Percentiles rank a stretch among this genome's conserved stretches.
Conservation (phyloP, 2,113 vertebrate genomes). For the Chitala chitala region DNA sequence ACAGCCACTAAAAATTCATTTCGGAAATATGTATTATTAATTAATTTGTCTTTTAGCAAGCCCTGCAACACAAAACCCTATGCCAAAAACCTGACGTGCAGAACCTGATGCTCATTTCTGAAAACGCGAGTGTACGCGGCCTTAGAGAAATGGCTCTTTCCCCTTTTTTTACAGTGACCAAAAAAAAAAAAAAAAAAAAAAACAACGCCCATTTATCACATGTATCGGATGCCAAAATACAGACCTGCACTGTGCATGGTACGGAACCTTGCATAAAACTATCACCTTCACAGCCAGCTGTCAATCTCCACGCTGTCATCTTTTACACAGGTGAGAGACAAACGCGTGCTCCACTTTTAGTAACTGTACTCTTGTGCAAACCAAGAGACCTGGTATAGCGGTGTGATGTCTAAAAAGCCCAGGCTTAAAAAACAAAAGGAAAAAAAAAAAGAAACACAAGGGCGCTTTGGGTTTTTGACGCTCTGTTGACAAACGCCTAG, state of each 20-base stretch:
- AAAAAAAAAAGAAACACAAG: background rate
- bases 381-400: background rate
- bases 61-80: background rate
- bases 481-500: background rate
- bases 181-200: too few species aligned
- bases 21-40: constrained; percentile 15
- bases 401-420: background rate
- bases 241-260: background rate
- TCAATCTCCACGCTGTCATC: background rate
- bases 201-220: constrained; percentile 3
- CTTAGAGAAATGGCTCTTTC: background rate
- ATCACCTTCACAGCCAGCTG: background rate
- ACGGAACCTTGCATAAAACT: background rate
- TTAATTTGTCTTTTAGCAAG: background rate
- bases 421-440: background rate
- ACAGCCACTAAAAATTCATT: background rate
- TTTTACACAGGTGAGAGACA: background rate
- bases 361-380: too few species aligned
- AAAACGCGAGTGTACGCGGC: background rate
- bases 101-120: too few species aligned
- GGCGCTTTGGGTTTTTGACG: background rate
- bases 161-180: background rate
- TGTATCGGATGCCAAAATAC: background rate
- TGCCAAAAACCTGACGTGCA: too few species aligned
- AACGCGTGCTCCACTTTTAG: too few species aligned